Evolutionary conservation across 2,797 vertebrate genomes (phyloP).

Genomic region (Myotis daubentonii): DNA sequence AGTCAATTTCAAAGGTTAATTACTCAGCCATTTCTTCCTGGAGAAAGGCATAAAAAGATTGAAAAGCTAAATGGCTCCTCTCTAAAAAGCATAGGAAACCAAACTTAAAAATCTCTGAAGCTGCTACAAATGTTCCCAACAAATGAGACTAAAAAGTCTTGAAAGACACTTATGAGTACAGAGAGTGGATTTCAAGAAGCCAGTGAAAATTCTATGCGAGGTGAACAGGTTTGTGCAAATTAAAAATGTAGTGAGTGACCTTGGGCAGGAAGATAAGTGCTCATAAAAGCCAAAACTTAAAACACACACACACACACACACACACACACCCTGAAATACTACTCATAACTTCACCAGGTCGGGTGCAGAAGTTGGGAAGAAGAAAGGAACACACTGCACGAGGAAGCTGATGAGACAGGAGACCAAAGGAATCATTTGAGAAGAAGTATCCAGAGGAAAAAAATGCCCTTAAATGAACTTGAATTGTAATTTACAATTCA

Average conservation of each 20-base stretch:
- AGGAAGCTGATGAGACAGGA: neutral
- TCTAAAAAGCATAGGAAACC: constrained; percentile 15
- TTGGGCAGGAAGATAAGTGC: neutral
- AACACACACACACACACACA: too few relatives aligned
- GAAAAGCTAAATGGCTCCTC: neutral
- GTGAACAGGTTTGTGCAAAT: constrained; percentile 11
- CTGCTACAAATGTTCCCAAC: neutral
- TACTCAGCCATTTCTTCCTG: neutral
- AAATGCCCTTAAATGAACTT: neutral
- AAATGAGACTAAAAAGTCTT: neutral
- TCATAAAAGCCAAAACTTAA: constrained; percentile 16
- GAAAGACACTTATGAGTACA: constrained; percentile 14
- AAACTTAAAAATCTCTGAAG: neutral
- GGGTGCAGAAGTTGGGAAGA: neutral
- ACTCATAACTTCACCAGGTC: neutral
- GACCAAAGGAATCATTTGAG: neutral
- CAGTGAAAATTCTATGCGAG: constrained; percentile 5
- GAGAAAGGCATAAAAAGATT: constrained; percentile 3
- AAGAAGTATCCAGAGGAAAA: neutral
- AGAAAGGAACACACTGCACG: neutral
- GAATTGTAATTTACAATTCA: constrained; percentile 5
- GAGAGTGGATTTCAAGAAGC: constrained; percentile 6
- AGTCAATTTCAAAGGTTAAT: constrained; percentile 37
- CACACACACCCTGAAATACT: neutral
- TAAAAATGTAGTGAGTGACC: constrained; percentile 27